Conservation (phyloP, 2,113 vertebrate species). For the Mohoua ochrocephala region DNA sequence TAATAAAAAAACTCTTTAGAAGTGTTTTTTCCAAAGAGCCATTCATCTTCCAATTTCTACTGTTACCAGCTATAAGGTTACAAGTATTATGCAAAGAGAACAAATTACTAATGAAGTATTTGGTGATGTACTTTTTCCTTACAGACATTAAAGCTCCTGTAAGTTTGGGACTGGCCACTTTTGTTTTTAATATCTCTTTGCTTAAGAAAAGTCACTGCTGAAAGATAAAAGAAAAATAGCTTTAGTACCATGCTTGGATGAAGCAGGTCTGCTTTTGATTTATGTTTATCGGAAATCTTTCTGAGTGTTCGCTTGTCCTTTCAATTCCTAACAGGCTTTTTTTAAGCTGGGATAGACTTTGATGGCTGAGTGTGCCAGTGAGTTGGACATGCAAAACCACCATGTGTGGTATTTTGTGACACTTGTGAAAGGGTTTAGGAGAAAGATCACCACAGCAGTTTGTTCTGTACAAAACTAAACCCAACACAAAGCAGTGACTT, state of each 20-base stretch:
- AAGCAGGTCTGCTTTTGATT: neutral
- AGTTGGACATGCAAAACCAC: neutral
- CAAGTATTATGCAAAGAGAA: neutral
- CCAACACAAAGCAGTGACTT: neutral
- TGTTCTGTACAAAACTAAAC: neutral
- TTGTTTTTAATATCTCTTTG: neutral
- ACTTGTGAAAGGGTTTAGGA: neutral
- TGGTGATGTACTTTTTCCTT: neutral
- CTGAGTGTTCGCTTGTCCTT: neutral
- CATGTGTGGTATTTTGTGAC: neutral
- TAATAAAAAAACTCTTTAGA: neutral
- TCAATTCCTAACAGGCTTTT: neutral
- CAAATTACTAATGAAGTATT: neutral
- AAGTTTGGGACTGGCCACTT: neutral
- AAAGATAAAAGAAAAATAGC: neutral
- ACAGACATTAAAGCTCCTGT: neutral
- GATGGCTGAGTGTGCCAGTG: fast-evolving
- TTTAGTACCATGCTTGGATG: neutral
- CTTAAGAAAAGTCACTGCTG: neutral
- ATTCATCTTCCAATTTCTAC: neutral
- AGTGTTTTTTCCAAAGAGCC: neutral
- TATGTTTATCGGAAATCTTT: neutral
- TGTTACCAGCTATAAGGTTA: neutral
- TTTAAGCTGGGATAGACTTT: neutral
- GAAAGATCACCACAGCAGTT: neutral